These are phyloP conservation scores for Caenorhabditis afra DNA, from an alignment of 2,888 invertebrate species.

Conservation along the genomic window DNA sequence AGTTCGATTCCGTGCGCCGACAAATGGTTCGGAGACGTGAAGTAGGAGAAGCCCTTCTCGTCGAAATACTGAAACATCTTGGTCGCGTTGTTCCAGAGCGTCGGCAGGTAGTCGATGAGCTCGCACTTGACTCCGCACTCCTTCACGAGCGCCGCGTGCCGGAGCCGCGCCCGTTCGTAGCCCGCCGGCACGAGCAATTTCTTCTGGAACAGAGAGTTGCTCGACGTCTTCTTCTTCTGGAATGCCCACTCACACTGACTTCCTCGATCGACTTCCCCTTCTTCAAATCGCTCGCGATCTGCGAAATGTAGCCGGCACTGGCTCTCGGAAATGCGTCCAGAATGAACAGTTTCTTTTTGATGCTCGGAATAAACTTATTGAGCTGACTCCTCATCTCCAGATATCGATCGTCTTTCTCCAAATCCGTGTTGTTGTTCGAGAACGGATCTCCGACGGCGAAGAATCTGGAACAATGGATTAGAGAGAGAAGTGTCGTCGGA, in stretches of 20 bases:
- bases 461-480: slow-evolving; percentile 10
- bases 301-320: slow-evolving; percentile 5
- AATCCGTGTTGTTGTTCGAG: slow-evolving; percentile 13
- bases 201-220: slow-evolving; percentile 24
- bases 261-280: slow-evolving; percentile 19
- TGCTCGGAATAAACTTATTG: slow-evolving; percentile 33
- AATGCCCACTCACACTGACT: slow-evolving; percentile 19
- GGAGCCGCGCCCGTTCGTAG: slow-evolving; percentile 31
- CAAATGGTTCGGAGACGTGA: slow-evolving; percentile 20
- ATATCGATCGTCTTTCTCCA: slow-evolving; percentile 29
- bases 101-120: slow-evolving; percentile 38
- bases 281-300: slow-evolving; percentile 30
- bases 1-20: slow-evolving; percentile 46
- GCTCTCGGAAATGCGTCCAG: slow-evolving; percentile 38
- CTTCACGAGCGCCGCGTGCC: slow-evolving; percentile 22
- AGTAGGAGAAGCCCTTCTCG: slow-evolving; percentile 35
- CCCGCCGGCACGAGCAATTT: slow-evolving; percentile 12
- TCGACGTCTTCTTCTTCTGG: too few relatives aligned
- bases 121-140: slow-evolving; percentile 51
- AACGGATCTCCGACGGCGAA: slow-evolving; percentile 29
- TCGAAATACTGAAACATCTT: slow-evolving; percentile 35
- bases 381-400: slow-evolving; percentile 41
- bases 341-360: slow-evolving; percentile 51
- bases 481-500: neutral
- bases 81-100: slow-evolving; percentile 17